Evolutionary conservation across 2,797 vertebrate genomes (phyloP), one percentile per base, ranked within the genome.

Genomic region (Emys orbicularis): DNA sequence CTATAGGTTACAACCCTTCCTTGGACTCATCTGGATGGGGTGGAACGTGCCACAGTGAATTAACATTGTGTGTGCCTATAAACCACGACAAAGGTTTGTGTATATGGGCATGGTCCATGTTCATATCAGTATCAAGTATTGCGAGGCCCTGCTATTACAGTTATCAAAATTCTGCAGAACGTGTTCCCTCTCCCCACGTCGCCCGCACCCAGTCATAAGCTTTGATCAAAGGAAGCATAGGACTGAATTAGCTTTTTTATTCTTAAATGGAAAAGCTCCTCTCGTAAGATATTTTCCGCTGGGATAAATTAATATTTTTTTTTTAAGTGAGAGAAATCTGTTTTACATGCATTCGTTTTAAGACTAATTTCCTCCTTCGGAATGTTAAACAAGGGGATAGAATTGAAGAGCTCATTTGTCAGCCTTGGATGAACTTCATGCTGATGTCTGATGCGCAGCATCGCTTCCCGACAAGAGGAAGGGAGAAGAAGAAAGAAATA

Each of bases 281-380:
- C 68, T 47, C 50, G 10, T 15, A 57, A 79, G 44, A 68, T 31
- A 77, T 54, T 82, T 77, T 90, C 52, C n/a, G 4, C 50, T 31
- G n/a, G n/a, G 82, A 68, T 37, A 82, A 12, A 34, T 77, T 81
- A 84, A 81, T 87, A 90, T 34, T 3, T 61, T 59, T 59, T 59
- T 59, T 56, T 59, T 5, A 57, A 59, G 31, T 2, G 5, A 18
- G 10, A 90, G 27, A 88, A 77, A 82, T 6, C 3, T 57, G 56
- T 34, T 94, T 88, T 82, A 59, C 44, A 79, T 53, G 52, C 18
- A 12, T 85, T 68, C 44, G 12, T 90, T 91, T 91, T 52, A 91
- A 88, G 56, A 84, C 41, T 84, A 18, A 83, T 86, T 86, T 83
- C 29, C 57, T 83, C 34, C 50, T 50, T 65, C 16, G 16, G 49